Evolutionary conservation across 2,888 invertebrate genomes (phyloP), one percentile per base, ranked within the genome.

Genomic region (Campaea margaritaria): DNA sequence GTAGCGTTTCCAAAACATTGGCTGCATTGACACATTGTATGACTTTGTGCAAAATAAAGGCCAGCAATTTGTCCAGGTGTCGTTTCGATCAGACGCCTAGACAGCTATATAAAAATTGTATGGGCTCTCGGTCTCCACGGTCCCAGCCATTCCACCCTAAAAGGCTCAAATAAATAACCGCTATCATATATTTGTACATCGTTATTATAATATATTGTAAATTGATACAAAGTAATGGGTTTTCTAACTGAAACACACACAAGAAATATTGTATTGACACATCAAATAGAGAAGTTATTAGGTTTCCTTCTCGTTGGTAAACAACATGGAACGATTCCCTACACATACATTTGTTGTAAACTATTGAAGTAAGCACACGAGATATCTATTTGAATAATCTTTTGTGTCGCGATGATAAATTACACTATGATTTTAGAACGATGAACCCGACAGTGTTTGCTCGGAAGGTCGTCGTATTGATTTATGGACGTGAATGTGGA

Each of bases 341-440:
- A 11, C 27, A 11, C 34, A 44, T 42, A 61, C 47, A 55, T 51
- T 58, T 50, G 47, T 58, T 45, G 58, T 44, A 50, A 50, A 57
- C 58, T 58, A 58, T 41, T 46, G 53, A 43, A 58, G 46, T 43
- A 50, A 50, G 50, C 48, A 48, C 50, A 57, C 31, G 54, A 59
- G 58, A 61, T 58, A 62, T 56, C 52, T 64, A 56, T 64, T 52
- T 58, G 55, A 56, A 58, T 61, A 61, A 64, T 62, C 51, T 62
- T 59, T 62, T 62, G 58, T 66, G 57, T 64, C 51, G 47, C 47
- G 34, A 55, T 67, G 57, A 62, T 62, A 64, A 64, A 66, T 64
- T 62, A 64, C 57, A 34, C 42, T 58, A 48, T 61, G 59, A 64
- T 64, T 58, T 60, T 56, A 58, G 61, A 66, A 55, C 59, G 55